Evolutionary conservation across 1,140 invertebrate genomes (phyloP), one percentile per base, ranked within the genome.

Genomic region (Akabosia matsudoensis): DNA sequence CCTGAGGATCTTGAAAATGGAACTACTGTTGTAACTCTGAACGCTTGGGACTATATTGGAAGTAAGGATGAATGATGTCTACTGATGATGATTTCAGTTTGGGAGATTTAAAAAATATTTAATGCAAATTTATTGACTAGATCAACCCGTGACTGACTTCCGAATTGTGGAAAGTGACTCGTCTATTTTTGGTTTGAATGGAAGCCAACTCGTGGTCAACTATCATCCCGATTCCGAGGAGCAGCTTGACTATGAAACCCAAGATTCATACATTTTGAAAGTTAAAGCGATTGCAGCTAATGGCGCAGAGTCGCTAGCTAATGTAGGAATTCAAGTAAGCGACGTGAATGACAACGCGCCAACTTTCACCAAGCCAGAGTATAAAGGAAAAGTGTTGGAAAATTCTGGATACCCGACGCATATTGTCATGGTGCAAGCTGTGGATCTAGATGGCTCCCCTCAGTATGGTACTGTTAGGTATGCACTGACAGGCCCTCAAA

Each of bases 1-100:
- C 90, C 90, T 56, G 92, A 94, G 84, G 92, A 94, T 83, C 90
- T 91, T 81, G 89, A 91, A 0, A 86, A 92, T n/a, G 92, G 91
- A 0, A 90, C 90, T n/a, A 90, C 89, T 0, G 82, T 94, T 0
- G 85, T 93, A n/a, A 89, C 90, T 79, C 82, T 94, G 0, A 88
- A 89, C 77, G 92, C 92, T 0, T 89, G 91, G 82, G 92, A 93
- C 81, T 90, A 92, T 0, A 85, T 90, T 1, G 90, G 88, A 1
- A 88, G 90, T 0, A 87, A 89, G 80, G 79, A n/a, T n/a, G n/a
- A n/a, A n/a, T n/a, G n/a, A n/a, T n/a, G n/a, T n/a, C n/a, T n/a
- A n/a, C 88, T 0, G 87, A 91, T 33, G 1, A 22, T 61, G 13
- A 51, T n/a, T 61, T 45, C 37, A 45, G 7, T 45, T 18, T 18